A percentile compares a stretch with the other conserved stretches of the same genome.
Conservation (phyloP, 1,140 invertebrate species). For the Stegodyphus dumicola region DNA sequence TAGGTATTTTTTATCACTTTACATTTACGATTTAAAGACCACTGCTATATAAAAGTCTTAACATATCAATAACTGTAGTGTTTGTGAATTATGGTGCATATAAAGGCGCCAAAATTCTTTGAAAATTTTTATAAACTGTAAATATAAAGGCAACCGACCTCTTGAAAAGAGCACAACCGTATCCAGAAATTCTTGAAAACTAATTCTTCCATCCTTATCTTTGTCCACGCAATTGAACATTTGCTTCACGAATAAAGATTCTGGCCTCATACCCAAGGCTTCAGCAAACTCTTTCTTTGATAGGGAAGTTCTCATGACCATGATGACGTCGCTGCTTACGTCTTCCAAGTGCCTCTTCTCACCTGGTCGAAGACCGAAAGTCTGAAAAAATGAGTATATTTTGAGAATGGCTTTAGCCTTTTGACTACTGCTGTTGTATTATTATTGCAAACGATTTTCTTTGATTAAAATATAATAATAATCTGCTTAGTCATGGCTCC, state of each 20-base stretch:
- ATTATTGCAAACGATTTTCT: background rate
- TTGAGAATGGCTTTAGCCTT: background rate
- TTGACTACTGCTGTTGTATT: background rate
- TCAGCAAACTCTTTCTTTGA: slow-evolving; percentile 97
- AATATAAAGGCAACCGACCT: slow-evolving; percentile 59
- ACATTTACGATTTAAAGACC: too few relatives aligned
- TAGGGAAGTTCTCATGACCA: slow-evolving; percentile 92
- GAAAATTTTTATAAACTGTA: too few relatives aligned
- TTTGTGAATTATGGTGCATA: too few relatives aligned
- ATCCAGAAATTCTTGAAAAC: slow-evolving; percentile 97
- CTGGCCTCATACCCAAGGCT: slow-evolving; percentile 94
- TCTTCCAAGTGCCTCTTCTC: slow-evolving; percentile 75
- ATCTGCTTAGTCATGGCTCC: too few relatives aligned
- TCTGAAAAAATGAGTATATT: slow-evolving; percentile 9
- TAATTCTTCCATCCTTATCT: slow-evolving; percentile 93
- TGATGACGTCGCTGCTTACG: slow-evolving; percentile 81
- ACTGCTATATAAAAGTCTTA: too few relatives aligned
- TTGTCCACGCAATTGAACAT: slow-evolving; percentile 99
- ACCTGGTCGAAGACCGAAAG: slow-evolving; percentile 69
- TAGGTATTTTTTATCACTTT: too few relatives aligned
- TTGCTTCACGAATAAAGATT: slow-evolving; percentile 97
- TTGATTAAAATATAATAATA: too few relatives aligned
- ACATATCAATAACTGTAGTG: too few relatives aligned
- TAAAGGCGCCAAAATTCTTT: too few relatives aligned
- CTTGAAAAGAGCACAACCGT: slow-evolving; percentile 84